These are phyloP conservation scores for Diadegma fenestrale DNA, from an alignment of 2,888 invertebrate genomes.

Conservation along the genomic window DNA sequence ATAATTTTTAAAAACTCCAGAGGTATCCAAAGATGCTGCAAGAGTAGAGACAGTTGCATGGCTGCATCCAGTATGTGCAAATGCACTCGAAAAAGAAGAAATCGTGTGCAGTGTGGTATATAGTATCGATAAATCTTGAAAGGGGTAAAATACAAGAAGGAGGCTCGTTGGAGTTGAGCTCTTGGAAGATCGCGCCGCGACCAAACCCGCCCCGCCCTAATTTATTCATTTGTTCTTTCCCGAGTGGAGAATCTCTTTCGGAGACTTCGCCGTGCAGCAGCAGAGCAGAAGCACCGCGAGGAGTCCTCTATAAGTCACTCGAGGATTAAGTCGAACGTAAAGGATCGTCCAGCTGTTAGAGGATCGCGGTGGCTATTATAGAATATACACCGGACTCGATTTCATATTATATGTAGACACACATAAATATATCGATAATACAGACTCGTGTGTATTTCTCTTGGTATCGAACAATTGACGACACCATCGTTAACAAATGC, in stretches of 20 bases:
- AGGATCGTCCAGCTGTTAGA: slow-evolving; percentile 55
- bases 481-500: slow-evolving; percentile 41
- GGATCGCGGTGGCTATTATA: slow-evolving; percentile 66
- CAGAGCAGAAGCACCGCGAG: slow-evolving; percentile 32
- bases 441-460: slow-evolving; percentile 40
- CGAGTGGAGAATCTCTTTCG: slow-evolving; percentile 69
- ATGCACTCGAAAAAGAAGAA: slow-evolving; percentile 59
- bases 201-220: slow-evolving; percentile 82
- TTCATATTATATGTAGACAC: slow-evolving; percentile 13
- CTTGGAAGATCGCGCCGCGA: slow-evolving; percentile 75
- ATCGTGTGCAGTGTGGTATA: slow-evolving; percentile 73
- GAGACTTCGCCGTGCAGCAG: slow-evolving; percentile 35
- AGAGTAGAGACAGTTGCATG: slow-evolving; percentile 2
- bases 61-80: slow-evolving; percentile 54
- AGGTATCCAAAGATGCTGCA: slow-evolving; percentile 2
- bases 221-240: slow-evolving; percentile 83
- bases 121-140: slow-evolving; percentile 79
- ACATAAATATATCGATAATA: slow-evolving; percentile 15
- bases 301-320: slow-evolving; percentile 79
- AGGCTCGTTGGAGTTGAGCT: slow-evolving; percentile 54
- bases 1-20: neutral
- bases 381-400: slow-evolving; percentile 46
- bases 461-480: slow-evolving; percentile 40
- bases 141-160: slow-evolving; percentile 65
- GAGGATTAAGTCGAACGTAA: slow-evolving; percentile 77